These are phyloP conservation scores for Narcine bancroftii DNA, from an alignment of 2,113 vertebrate species.

Conservation along the genomic window DNA sequence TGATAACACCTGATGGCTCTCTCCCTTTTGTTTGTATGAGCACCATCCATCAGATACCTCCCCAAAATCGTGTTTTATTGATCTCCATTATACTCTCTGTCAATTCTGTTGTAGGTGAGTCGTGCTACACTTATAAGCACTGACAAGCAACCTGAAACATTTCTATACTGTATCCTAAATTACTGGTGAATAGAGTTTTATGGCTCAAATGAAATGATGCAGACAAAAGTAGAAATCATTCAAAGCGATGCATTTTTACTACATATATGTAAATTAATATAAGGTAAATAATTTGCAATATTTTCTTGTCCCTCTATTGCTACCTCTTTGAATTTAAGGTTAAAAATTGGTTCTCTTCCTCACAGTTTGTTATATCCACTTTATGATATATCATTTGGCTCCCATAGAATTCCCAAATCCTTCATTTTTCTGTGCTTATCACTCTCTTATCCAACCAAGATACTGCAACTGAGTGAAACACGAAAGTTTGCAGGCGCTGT, in stretches of 20 bases:
- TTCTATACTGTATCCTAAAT: neutral
- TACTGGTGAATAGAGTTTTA: neutral
- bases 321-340: no score
- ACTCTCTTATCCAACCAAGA: no score
- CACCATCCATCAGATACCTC: neutral
- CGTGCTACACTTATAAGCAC: neutral
- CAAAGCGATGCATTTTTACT: slow-evolving; percentile 14
- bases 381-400: no score
- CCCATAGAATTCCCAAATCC: no score
- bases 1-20: neutral
- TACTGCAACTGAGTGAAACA: no score
- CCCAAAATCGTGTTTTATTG: neutral
- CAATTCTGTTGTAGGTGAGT: slow-evolving; percentile 1
- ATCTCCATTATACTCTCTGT: slow-evolving; percentile 5
- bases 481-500: no score
- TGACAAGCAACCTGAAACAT: neutral
- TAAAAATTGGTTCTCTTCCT: no score
- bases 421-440: no score
- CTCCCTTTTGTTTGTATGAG: neutral
- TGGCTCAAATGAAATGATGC: neutral
- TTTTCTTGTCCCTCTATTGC: no score
- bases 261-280: neutral
- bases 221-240: slow-evolving; percentile 24
- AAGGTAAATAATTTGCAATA: no score
- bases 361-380: no score